phyloP scores from a whole-genome alignment of 2,113 vertebrate genomes.

The Azemiops feae region DNA sequence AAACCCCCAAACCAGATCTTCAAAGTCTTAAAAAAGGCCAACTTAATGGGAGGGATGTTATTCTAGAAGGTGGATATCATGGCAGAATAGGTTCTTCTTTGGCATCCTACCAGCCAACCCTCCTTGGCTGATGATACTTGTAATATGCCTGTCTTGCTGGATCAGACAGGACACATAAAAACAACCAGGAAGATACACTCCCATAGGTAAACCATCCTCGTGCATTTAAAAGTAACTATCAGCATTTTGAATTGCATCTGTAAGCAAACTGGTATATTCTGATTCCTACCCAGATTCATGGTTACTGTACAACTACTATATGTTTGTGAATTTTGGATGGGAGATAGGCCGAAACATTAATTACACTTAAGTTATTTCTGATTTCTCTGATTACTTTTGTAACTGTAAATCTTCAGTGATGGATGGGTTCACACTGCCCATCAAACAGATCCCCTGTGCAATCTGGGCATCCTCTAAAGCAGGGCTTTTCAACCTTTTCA shows the following conservation, averaged over 20 bases:
- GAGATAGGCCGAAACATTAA: background rate
- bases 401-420: background rate
- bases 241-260: background rate
- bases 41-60: background rate
- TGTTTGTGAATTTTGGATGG: background rate
- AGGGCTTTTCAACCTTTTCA: no score
- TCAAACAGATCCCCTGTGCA: background rate
- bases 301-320: background rate
- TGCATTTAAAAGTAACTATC: background rate
- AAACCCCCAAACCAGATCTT: background rate
- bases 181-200: background rate
- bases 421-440: background rate
- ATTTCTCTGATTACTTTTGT: conserved; percentile 27
- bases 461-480: background rate
- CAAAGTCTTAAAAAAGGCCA: background rate
- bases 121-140: background rate
- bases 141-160: background rate
- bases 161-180: background rate
- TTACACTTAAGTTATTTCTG: conserved; percentile 6
- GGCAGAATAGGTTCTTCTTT: background rate
- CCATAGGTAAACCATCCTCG: background rate
- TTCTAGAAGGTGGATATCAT: background rate
- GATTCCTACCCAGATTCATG: background rate
- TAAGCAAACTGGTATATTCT: background rate
- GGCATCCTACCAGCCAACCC: background rate